Evolutionary conservation across 2,888 invertebrate species (phyloP).

Genomic region (Metallyticus violacea): DNA sequence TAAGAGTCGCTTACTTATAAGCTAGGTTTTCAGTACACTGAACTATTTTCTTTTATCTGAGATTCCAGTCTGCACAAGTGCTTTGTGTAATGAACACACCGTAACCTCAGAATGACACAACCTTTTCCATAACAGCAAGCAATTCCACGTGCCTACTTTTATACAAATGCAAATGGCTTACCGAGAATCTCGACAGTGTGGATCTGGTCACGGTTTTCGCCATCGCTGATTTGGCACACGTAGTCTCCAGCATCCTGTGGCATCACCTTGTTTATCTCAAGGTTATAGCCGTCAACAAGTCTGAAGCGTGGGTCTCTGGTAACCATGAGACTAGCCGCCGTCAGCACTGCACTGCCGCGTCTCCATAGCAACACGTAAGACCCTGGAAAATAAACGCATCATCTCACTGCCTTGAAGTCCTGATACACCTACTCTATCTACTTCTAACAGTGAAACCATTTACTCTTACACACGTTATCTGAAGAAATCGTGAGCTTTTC

Average conservation of each 20-base stretch:
- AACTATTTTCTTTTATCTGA: no score
- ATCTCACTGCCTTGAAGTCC: background rate
- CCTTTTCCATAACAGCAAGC: no score
- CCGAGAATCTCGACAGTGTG: constrained; percentile 69
- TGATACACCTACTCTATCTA: background rate
- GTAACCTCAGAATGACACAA: no score
- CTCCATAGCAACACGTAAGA: constrained; percentile 67
- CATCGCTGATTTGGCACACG: constrained; percentile 70
- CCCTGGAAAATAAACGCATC: constrained; percentile 48
- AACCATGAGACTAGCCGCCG: constrained; percentile 69
- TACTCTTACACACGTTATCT: no score
- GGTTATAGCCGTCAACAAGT: constrained; percentile 65
- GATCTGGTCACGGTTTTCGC: constrained; percentile 64
- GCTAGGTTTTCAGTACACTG: no score
- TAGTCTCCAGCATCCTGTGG: constrained; percentile 71
- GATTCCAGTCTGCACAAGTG: no score
- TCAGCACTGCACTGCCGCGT: constrained; percentile 65
- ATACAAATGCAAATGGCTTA: constrained; percentile 28
- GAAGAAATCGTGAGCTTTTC: no score
- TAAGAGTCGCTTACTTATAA: no score
- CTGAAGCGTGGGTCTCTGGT: constrained; percentile 64
- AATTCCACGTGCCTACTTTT: background rate
- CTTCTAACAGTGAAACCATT: no score
- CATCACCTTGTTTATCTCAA: constrained; percentile 66
- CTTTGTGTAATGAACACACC: no score